phyloP scores from a whole-genome alignment of 2,797 vertebrate species.

The Phyllotis vaccarum region DNA sequence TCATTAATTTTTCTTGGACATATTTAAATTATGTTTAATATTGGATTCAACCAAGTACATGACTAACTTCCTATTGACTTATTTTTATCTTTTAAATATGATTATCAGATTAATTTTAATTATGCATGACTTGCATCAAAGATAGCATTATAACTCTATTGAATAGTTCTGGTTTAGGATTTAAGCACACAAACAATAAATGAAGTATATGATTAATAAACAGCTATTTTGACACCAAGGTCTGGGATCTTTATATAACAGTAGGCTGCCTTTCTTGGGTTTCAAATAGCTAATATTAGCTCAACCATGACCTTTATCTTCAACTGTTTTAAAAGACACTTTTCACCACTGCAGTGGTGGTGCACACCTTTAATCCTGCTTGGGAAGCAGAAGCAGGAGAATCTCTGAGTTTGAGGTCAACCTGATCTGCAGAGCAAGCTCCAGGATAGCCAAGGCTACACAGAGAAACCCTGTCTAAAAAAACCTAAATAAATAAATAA shows the following conservation, averaged over 20 bases:
- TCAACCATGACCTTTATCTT: not conserved
- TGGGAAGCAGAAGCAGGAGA: too few relatives aligned
- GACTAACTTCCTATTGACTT: not conserved
- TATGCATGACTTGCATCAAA: not conserved
- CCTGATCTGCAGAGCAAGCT: too few relatives aligned
- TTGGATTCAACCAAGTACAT: slow-evolving; percentile 34
- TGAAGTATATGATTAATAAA: not conserved
- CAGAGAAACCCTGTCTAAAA: too few relatives aligned
- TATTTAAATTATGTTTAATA: slow-evolving; percentile 26
- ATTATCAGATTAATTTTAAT: not conserved
- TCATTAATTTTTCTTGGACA: slow-evolving; percentile 16
- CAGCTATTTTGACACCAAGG: not conserved
- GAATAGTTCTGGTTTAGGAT: not conserved
- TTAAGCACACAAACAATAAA: not conserved
- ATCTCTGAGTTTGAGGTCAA: too few relatives aligned
- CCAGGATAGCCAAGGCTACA: too few relatives aligned
- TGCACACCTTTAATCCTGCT: too few relatives aligned
- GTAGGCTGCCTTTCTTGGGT: not conserved
- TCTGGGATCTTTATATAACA: not conserved
- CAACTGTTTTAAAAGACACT: not conserved
- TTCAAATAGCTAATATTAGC: not conserved
- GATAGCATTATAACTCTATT: not conserved
- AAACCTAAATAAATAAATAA: too few relatives aligned
- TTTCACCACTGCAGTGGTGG: too few relatives aligned
- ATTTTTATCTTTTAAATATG: slow-evolving; percentile 22